Evolutionary conservation across 1,140 invertebrate species (phyloP).

Genomic region (Drosophila miranda): DNA sequence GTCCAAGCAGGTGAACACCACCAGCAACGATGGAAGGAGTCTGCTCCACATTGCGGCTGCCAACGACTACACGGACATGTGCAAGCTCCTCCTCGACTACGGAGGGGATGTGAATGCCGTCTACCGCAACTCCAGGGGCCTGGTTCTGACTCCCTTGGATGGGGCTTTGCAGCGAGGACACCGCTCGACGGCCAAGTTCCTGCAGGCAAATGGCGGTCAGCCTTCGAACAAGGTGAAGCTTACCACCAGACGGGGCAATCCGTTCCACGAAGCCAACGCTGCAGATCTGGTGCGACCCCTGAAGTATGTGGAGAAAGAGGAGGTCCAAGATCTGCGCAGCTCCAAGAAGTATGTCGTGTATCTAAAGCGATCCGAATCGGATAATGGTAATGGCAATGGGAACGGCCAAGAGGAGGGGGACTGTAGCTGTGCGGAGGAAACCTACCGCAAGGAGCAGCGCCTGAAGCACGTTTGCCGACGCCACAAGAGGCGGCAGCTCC

Average conservation of each 20-base stretch:
- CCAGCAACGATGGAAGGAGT: slow-evolving; percentile 96
- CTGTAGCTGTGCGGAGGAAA: slow-evolving; percentile 75
- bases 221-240: slow-evolving; percentile 87
- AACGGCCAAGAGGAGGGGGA: slow-evolving; percentile 14
- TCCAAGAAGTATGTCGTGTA: slow-evolving; percentile 80
- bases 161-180: slow-evolving; percentile 93
- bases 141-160: slow-evolving; percentile 94
- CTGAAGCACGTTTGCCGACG: slow-evolving; percentile 56
- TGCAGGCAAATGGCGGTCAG: slow-evolving; percentile 94
- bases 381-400: slow-evolving; percentile 22
- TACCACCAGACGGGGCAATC: slow-evolving; percentile 72
- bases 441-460: slow-evolving; percentile 69
- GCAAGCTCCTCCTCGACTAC: slow-evolving; percentile 92
- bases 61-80: slow-evolving; percentile 96
- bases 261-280: slow-evolving; percentile 65
- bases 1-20: slow-evolving; percentile 92
- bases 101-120: slow-evolving; percentile 92
- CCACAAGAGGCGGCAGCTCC: slow-evolving; percentile 52
- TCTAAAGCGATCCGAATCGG: slow-evolving; percentile 69
- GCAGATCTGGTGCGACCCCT: slow-evolving; percentile 70
- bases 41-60: slow-evolving; percentile 96
- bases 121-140: slow-evolving; percentile 91
- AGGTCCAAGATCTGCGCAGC: slow-evolving; percentile 71
- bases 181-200: slow-evolving; percentile 94
- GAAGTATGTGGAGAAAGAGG: slow-evolving; percentile 78